A percentile compares a stretch with the other conserved stretches of the same genome.
Evolutionary conservation across 2,113 vertebrate genomes (phyloP).

Genomic region (Nothoprocta pentlandii): DNA sequence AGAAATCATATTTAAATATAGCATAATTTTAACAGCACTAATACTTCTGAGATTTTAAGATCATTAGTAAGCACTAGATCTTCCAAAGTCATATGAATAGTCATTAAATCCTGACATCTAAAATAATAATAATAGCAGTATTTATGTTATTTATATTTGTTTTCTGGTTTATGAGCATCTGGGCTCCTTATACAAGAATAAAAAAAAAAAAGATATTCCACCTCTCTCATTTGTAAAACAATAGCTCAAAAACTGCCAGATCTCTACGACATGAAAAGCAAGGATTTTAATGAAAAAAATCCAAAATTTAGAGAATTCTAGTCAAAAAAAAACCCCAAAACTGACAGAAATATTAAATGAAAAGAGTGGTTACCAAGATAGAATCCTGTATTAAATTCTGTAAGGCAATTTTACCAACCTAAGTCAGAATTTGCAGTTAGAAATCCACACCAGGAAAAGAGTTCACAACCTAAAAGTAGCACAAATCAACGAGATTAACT

Average conservation of each 20-base stretch:
- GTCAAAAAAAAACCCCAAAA: neutral
- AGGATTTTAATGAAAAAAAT: neutral
- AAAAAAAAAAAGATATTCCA: neutral
- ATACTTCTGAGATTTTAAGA: neutral
- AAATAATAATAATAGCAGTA: neutral
- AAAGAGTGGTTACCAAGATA: neutral
- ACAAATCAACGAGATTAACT: conserved; percentile 2
- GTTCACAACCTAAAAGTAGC: neutral
- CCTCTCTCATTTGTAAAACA: neutral
- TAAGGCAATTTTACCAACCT: neutral
- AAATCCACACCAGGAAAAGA: neutral
- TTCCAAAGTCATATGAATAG: neutral
- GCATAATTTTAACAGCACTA: neutral
- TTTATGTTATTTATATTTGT: neutral
- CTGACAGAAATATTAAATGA: neutral
- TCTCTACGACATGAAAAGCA: neutral
- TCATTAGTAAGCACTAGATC: neutral
- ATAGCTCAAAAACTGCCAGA: neutral
- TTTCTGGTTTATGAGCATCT: neutral
- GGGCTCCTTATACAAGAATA: neutral
- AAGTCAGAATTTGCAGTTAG: neutral
- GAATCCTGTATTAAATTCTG: neutral
- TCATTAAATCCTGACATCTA: neutral
- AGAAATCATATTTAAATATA: neutral
- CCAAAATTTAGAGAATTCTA: neutral